Evolutionary conservation across 2,888 invertebrate genomes (phyloP), one percentile per base, ranked within the genome.

Genomic region (Augiades crinisus): DNA sequence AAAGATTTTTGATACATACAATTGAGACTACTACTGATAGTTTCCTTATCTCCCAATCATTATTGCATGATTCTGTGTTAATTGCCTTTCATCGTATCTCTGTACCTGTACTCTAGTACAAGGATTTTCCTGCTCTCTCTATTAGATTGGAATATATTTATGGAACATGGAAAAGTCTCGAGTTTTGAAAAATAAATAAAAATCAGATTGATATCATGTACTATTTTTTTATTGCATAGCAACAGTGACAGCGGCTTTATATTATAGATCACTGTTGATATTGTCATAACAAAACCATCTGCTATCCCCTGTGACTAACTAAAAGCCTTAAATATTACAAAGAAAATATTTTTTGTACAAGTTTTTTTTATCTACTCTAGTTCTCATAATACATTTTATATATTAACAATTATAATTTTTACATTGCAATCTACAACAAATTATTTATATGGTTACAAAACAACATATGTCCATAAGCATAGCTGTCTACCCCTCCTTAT

Each of bases 281-380:
- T 44, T 21, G 53, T 47, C 67, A 58, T 68, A 72, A 75, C 69
- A 78, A 64, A 72, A 75, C 70, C 56, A 72, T 65, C 69, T 76
- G 75, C 73, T 73, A 77, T 74, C 16, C 50, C 50, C 21, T 50
- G 43, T 72, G 72, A 76, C 78, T 81, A 77, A 78, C 76, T 78
- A 75, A 79, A 80, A 73, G 72, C 68, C 78, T 78, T 81, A 81
- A n/a, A 56, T 41, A 69, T 68, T 64, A 49, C 65, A 67, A 77
- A 78, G 71, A 81, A 79, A 79, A 79, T 73, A 77, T 78, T 61
- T 74, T 85, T 87, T 87, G 83, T 88, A 86, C 86, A 86, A 70
- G 72, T 72, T n/a, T 78, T 71, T 68, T 70, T 68, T 67, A 68
- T 73, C 78, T 83, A 83, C 70, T 75, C 78, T 79, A 83, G 70